phyloP scores from a whole-genome alignment of 1,140 invertebrate genomes.

The Penaeus japonicus region DNA sequence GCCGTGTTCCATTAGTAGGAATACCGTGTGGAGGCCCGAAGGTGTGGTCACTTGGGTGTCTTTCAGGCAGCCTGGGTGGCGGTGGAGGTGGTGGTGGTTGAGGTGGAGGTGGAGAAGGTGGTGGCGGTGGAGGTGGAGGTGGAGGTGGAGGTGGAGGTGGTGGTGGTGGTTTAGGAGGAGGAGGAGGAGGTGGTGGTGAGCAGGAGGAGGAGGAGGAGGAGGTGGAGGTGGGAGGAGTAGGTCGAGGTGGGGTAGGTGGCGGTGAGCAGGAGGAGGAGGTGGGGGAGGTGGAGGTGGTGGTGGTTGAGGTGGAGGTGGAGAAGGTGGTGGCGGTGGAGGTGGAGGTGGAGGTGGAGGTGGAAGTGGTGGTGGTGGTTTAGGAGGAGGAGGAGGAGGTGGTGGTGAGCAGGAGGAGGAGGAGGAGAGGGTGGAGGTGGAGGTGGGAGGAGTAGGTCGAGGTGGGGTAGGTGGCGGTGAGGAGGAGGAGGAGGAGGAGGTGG shows the following conservation, averaged over 20 bases:
- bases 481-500: too few relatives aligned
- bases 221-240: background rate
- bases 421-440: background rate
- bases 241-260: background rate
- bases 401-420: background rate
- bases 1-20: too few relatives aligned
- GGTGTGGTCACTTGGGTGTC: too few relatives aligned
- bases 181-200: background rate
- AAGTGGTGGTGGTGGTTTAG: too few relatives aligned
- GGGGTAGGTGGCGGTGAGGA: too few relatives aligned
- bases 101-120: background rate
- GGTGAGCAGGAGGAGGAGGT: background rate
- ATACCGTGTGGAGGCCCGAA: too few relatives aligned
- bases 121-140: background rate
- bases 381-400: background rate
- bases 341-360: background rate
- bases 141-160: background rate
- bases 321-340: background rate
- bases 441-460: too few relatives aligned
- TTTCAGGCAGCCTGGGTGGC: too few relatives aligned
- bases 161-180: background rate
- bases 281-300: background rate
- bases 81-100: background rate
- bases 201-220: background rate
- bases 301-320: background rate